These are phyloP conservation scores for Macropus fuliginosus DNA, from an alignment of 2,797 vertebrate genomes.

Conservation along the genomic window DNA sequence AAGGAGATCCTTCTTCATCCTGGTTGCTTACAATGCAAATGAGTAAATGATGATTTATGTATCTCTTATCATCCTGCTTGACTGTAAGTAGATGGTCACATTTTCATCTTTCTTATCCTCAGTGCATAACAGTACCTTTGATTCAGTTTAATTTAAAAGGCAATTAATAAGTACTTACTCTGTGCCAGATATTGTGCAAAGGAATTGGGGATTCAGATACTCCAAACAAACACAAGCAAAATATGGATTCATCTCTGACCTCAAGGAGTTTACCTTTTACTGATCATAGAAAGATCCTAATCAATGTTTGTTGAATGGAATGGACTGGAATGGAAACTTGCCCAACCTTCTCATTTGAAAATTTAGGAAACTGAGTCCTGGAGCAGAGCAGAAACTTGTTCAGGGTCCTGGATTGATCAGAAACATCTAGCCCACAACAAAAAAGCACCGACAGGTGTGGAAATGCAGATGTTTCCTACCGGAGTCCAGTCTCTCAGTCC, in stretches of 20 bases:
- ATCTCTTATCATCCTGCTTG: background rate
- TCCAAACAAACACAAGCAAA: background rate
- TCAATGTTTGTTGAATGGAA: background rate
- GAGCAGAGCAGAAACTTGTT: background rate
- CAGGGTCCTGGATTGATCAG: background rate
- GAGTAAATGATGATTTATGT: background rate
- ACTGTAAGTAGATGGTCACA: background rate
- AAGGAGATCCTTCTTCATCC: background rate
- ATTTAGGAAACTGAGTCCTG: background rate
- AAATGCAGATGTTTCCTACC: too few relatives aligned
- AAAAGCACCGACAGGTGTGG: background rate
- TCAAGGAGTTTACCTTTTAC: background rate
- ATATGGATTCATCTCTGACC: background rate
- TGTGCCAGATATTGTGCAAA: background rate
- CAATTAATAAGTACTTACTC: background rate
- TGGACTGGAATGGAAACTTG: background rate
- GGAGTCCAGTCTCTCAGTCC: background rate
- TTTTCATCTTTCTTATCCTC: background rate
- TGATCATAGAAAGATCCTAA: background rate
- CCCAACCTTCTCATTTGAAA: background rate
- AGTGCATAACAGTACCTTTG: background rate
- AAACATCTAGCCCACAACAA: background rate
- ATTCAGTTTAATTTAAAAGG: background rate
- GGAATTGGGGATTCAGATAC: background rate
- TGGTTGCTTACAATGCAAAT: background rate